Evolutionary conservation across 2,888 invertebrate species (phyloP).

Genomic region (Nasonia oneida): DNA sequence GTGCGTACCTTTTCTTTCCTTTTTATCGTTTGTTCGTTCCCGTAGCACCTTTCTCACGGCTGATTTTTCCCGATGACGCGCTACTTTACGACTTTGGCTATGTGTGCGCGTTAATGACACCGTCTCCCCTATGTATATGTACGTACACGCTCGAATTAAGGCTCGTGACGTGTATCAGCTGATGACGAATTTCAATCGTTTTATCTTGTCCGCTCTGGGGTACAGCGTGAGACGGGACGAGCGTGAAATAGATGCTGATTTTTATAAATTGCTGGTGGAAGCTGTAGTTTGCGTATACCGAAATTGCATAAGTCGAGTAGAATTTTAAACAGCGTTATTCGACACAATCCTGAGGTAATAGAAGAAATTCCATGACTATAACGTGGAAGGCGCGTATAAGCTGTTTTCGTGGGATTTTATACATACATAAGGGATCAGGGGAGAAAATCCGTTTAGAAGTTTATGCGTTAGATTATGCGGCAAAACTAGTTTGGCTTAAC

Average conservation of each 20-base stretch:
- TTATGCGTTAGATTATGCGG: slow-evolving; percentile 15
- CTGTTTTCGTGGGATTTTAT: background rate
- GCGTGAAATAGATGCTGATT: background rate
- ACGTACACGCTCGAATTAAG: background rate
- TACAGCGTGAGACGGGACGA: background rate
- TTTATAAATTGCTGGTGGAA: background rate
- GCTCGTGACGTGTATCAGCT: background rate
- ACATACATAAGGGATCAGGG: background rate
- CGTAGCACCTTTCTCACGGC: slow-evolving; percentile 30
- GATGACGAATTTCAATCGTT: slow-evolving; percentile 24
- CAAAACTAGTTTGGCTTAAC: slow-evolving; percentile 12
- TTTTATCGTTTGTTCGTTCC: background rate
- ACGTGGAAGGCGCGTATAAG: background rate
- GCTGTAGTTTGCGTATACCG: no score
- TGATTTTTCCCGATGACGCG: slow-evolving; percentile 33
- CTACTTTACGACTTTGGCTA: slow-evolving; percentile 5
- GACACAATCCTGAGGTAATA: background rate
- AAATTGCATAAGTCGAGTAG: background rate
- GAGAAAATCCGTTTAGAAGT: slow-evolving; percentile 29
- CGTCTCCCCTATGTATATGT: background rate
- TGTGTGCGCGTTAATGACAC: slow-evolving; percentile 15
- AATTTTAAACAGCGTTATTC: background rate
- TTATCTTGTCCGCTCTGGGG: background rate
- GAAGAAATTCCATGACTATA: background rate
- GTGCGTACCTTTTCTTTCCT: background rate